phyloP scores from a whole-genome alignment of 2,888 invertebrate genomes.

The Agonopterix heracliana region DNA sequence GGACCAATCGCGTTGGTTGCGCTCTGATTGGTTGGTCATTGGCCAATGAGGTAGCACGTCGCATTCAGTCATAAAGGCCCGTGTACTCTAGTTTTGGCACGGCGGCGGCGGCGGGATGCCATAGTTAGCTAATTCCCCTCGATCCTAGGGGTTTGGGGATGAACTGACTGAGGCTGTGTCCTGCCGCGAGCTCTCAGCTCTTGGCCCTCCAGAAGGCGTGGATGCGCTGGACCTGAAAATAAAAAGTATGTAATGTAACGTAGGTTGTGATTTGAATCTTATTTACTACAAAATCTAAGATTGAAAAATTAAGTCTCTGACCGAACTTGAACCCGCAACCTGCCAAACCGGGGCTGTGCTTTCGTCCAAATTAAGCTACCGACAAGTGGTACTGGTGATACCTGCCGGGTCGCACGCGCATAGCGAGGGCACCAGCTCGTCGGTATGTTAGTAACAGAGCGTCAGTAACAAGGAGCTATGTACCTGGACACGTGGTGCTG shows the following conservation, averaged over 20 bases:
- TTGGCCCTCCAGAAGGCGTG: conserved; percentile 28
- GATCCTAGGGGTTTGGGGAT: conserved; percentile 24
- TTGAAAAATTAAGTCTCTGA: no score
- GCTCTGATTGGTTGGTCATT: neutral
- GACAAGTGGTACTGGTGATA: no score
- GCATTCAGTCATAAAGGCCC: neutral
- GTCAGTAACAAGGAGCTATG: no score
- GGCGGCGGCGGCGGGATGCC: neutral
- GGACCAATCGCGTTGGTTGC: neutral
- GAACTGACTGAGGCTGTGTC: conserved; percentile 32
- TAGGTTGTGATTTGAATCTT: no score
- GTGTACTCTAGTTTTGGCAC: neutral
- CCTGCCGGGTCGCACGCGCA: no score
- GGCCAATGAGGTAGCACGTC: neutral
- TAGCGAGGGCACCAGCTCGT: no score
- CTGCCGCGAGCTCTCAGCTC: conserved; percentile 31
- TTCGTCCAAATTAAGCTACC: no score
- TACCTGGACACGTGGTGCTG: no score
- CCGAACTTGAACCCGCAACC: no score
- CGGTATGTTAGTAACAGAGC: no score
- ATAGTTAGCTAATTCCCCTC: conserved; percentile 3
- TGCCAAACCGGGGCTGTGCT: no score
- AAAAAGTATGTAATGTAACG: neutral
- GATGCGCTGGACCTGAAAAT: conserved; percentile 42
- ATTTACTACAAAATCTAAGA: no score